Evolutionary conservation across 2,888 invertebrate genomes (phyloP), one percentile per base, ranked within the genome.

Genomic region (Brachylomia viminalis): DNA sequence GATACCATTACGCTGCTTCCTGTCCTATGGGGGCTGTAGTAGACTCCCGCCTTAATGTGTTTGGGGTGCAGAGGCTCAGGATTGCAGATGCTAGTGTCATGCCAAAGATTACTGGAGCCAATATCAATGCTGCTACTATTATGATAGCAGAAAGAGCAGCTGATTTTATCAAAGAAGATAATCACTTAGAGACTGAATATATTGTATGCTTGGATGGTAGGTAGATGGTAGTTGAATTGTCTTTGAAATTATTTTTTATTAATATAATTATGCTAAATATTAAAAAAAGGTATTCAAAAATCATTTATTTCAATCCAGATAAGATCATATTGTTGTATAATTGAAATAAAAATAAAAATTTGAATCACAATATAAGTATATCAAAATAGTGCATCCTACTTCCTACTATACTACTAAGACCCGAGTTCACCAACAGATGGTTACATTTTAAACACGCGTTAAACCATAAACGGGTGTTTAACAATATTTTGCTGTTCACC

Each of bases 21-120:
- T 97, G 97, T 76, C 97, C 98, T 90, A 98, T 98, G 98, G 98
- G 98, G 0, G 97, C 97, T 0, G 98, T 98, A 1, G 97, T 98
- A 0, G 97, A 97, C 92, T 95, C 97, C 0, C 91, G 97, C 61
- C 92, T 98, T 3, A 95, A 94, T 66, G 97, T 98, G 0, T 95
- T 97, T 66, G 98, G 98, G 0, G 95, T 98, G 0, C 90, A 95
- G 7, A 97, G 97, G 13, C 92, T 98, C 1, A 94, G 98, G 47
- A 98, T 98, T 0, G 97, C 97, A 0, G 98, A 98, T 90, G 98
- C 98, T 0, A 98, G 98, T 62, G 97, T 98, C n/a, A 98, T 98
- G 98, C 98, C 98, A 13, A 67, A 38, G 33, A 73, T 86, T 0
- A 95, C 97, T 4, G 98, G 98, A 85, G 98, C 97, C 0, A 98